Evolutionary conservation across 2,797 vertebrate genomes (phyloP).

Genomic region (Etheostoma nigrum): DNA sequence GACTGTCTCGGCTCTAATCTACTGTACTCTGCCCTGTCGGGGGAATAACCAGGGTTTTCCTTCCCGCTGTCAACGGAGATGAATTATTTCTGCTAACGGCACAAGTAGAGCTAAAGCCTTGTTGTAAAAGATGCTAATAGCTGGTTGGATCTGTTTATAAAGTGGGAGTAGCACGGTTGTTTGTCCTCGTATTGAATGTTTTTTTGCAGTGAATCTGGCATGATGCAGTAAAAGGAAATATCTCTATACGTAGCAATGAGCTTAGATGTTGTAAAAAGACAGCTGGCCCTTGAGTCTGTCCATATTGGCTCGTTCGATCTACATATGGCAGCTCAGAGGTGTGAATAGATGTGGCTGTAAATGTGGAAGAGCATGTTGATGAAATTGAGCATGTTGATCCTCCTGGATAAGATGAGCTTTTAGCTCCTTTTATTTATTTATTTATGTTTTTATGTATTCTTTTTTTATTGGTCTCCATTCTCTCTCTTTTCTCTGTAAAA

Average conservation of each 20-base stretch:
- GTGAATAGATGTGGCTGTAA: constrained; percentile 41
- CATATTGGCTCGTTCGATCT: constrained; percentile 13
- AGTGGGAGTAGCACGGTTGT: background rate
- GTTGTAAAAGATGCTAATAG: background rate
- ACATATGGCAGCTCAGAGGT: constrained; percentile 47
- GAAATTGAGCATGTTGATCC: constrained; percentile 19
- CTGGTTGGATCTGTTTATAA: background rate
- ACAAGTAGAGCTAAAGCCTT: background rate
- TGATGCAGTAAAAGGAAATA: background rate
- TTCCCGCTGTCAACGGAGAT: constrained; percentile 16
- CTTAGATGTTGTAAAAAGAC: constrained; percentile 15
- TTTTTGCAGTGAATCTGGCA: background rate
- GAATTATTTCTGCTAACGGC: constrained; percentile 37
- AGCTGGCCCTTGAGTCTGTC: constrained; percentile 23
- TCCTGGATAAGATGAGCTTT: background rate
- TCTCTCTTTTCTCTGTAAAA: no score
- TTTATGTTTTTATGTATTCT: no score
- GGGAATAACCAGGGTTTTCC: constrained; percentile 61
- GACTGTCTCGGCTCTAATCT: constrained; percentile 52
- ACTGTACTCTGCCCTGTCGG: constrained; percentile 34
- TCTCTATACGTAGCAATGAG: background rate
- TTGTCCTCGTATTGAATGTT: background rate
- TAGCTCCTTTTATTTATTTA: no score
- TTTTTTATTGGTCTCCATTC: no score
- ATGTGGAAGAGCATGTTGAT: constrained; percentile 24